Evolutionary conservation across 1,140 invertebrate species (phyloP), one percentile per base, ranked within the genome.

Genomic region (Neodiprion pinetum): DNA sequence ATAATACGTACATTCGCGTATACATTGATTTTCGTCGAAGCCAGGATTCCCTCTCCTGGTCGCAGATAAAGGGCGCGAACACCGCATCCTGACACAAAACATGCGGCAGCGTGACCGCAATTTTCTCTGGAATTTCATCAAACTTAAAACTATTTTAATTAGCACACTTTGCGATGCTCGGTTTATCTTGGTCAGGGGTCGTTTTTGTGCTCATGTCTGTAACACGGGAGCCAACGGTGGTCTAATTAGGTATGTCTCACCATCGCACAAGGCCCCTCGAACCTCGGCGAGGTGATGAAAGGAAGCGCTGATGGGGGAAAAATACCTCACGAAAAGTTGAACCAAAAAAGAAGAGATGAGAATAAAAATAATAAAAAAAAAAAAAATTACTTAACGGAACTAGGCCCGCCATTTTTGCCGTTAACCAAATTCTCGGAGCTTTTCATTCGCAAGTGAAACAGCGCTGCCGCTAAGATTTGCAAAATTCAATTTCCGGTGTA

Each of bases 131-230:
- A 61, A 61, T 61, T 61, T 61, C 53, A 61, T 61, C 53, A 61
- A 61, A 61, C 53, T 61, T 61, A 61, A 61, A 61, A 61, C 53
- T 61, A 61, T 61, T 61, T 61, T 61, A 61, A 61, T 61, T 61
- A 61, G 53, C 11, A 61, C 53, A 61, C 53, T 61, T 61, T 61
- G 53, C 8, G 53, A 61, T 61, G 11, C 53, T 12, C 53, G 53
- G 53, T 61, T 61, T 61, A 61, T 61, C 53, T 61, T 61, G 53
- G 53, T 61, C 53, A 61, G 53, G n/a, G 53, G 11, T 61, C 53
- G 53, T 61, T 61, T 61, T 61, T 61, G 53, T 61, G 28, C 28
- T 61, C 53, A 17, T 61, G 53, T 4, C 53, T 14, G 28, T 40
- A 40, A 61, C 53, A 61, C n/a, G 53, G 53, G 53, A 61, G 53